phyloP scores from a whole-genome alignment of 2,888 invertebrate species.

The Stenurella melanura region DNA sequence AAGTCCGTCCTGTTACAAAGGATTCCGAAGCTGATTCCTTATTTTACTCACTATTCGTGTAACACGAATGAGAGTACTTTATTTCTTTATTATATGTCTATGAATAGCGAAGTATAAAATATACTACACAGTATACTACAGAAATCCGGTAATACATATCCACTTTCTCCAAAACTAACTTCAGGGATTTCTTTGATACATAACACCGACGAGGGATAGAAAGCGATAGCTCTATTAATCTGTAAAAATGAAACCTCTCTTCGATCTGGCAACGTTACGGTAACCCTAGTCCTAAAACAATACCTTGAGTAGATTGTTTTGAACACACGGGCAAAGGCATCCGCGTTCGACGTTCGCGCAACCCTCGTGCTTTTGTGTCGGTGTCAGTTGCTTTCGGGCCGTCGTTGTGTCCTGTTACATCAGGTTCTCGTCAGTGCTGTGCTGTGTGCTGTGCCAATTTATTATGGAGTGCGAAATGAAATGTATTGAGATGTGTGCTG shows the following conservation, averaged over 20 bases:
- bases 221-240: slow-evolving; percentile 7
- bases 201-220: slow-evolving; percentile 2
- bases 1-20: too few relatives aligned
- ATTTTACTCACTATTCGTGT: too few relatives aligned
- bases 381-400: slow-evolving; percentile 45
- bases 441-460: slow-evolving; percentile 20
- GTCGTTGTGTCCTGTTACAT: slow-evolving; percentile 20
- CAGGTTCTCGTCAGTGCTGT: slow-evolving; percentile 37
- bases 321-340: slow-evolving; percentile 25
- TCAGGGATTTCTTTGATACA: slow-evolving; percentile 1
- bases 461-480: slow-evolving; percentile 51
- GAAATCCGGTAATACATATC: background rate
- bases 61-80: too few relatives aligned
- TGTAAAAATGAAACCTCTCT: slow-evolving; percentile 1
- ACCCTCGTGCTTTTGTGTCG: slow-evolving; percentile 46
- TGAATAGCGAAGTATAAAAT: background rate
- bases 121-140: background rate
- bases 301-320: slow-evolving; percentile 31
- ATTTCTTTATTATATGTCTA: too few relatives aligned
- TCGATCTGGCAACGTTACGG: slow-evolving; percentile 51
- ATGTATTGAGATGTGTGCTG: slow-evolving; percentile 55
- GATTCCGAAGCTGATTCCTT: too few relatives aligned
- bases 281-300: slow-evolving; percentile 54
- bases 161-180: slow-evolving; percentile 7
- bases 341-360: slow-evolving; percentile 43